Percentiles rank a stretch among this genome's conserved stretches.
Evolutionary conservation across 1,140 invertebrate species (phyloP).

Genomic region (Ganaspis sp.): DNA sequence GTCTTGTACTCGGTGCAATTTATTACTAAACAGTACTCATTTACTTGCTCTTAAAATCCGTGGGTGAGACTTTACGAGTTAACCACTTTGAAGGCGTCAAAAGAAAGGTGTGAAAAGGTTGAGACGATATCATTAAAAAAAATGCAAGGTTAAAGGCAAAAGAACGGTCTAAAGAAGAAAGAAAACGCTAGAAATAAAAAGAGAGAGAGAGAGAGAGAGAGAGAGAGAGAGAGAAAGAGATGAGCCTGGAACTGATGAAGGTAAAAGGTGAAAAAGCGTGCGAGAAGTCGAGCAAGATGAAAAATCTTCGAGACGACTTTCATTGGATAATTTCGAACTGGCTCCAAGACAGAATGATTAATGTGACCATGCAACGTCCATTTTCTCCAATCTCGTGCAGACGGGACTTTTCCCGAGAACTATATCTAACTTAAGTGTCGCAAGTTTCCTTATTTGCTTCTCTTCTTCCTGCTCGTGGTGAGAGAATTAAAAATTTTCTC

Average conservation of each 20-base stretch:
- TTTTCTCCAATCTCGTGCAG: conserved; percentile 35
- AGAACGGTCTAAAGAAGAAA: neutral
- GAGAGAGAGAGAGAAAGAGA: conserved; percentile 35
- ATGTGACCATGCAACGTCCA: conserved; percentile 44
- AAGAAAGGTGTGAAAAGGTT: conserved; percentile 27
- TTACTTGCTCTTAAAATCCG: conserved; percentile 18
- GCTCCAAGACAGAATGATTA: conserved; percentile 60
- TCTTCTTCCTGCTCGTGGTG: conserved; percentile 27
- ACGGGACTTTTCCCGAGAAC: conserved; percentile 25
- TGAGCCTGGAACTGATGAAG: conserved; percentile 14
- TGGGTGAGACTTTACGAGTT: conserved; percentile 59
- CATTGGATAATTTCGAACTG: conserved; percentile 56
- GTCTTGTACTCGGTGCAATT: conserved; percentile 51
- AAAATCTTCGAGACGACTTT: conserved; percentile 14
- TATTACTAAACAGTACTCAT: conserved; percentile 51
- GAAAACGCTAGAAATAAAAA: neutral
- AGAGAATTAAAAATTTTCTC: conserved; percentile 21
- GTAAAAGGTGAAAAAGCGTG: conserved; percentile 24
- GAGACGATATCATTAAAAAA: conserved; percentile 37
- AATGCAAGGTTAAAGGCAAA: neutral
- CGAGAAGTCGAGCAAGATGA: conserved; percentile 6
- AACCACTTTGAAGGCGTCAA: conserved; percentile 41
- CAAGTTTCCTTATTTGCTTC: conserved; percentile 43
- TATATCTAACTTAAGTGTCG: conserved; percentile 31
- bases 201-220: neutral